Evolutionary conservation across 2,888 invertebrate species (phyloP).

Genomic region (Aricia artaxerxes): DNA sequence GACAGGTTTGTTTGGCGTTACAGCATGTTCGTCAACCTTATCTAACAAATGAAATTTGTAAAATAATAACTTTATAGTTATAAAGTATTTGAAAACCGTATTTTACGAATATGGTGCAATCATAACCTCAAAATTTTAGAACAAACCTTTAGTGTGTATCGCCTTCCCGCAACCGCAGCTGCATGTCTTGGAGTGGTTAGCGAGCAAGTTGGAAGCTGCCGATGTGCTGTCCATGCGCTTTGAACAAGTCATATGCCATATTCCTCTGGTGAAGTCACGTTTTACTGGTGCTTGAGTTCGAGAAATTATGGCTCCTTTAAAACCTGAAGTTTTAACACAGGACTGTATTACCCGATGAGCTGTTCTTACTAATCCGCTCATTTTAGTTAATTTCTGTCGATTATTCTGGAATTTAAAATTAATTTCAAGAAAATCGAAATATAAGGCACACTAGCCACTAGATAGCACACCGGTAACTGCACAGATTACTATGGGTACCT

Average conservation of each 20-base stretch:
- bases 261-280: slow-evolving; percentile 84
- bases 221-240: slow-evolving; percentile 61
- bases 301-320: slow-evolving; percentile 62
- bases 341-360: slow-evolving; percentile 76
- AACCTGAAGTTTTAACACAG: slow-evolving; percentile 61
- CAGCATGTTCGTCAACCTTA: slow-evolving; percentile 51
- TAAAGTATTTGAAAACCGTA: not conserved
- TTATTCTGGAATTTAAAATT: not conserved
- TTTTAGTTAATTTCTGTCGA: slow-evolving; percentile 58
- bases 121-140: slow-evolving; percentile 44
- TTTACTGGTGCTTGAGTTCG: slow-evolving; percentile 72
- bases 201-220: slow-evolving; percentile 62
- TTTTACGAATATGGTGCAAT: slow-evolving; percentile 61
- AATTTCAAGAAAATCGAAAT: not conserved
- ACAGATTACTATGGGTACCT: too few relatives aligned
- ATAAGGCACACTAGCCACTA: not conserved
- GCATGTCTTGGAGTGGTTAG: slow-evolving; percentile 82
- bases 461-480: too few relatives aligned
- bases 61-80: slow-evolving; percentile 3
- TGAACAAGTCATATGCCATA: slow-evolving; percentile 86
- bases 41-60: slow-evolving; percentile 49
- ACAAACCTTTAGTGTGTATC: slow-evolving; percentile 86
- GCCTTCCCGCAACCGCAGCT: slow-evolving; percentile 85
- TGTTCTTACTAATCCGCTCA: slow-evolving; percentile 85
- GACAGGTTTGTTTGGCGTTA: slow-evolving; percentile 56